Conservation (phyloP, 1,140 invertebrate genomes). For the Pseudomyrmex flavicornis region DNA sequence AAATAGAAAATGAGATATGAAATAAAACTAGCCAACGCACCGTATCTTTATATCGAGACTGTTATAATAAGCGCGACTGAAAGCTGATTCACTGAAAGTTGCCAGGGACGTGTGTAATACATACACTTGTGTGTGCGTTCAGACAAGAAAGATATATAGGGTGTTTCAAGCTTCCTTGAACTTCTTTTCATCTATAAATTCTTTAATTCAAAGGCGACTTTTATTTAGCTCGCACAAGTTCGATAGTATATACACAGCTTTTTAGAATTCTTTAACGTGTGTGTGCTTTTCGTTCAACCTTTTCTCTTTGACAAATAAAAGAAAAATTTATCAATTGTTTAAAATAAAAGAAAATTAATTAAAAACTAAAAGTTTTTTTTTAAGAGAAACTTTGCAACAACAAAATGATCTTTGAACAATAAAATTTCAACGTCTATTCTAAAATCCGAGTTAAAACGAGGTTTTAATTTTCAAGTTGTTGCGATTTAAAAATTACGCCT, state of each 20-base stretch:
- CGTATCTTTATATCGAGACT: constrained; percentile 25
- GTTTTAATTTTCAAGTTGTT: too few relatives aligned
- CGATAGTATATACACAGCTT: not conserved
- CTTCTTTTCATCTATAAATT: constrained; percentile 19
- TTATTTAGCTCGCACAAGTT: not conserved
- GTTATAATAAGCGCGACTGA: constrained; percentile 45
- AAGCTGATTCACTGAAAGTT: constrained; percentile 47
- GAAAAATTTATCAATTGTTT: too few relatives aligned
- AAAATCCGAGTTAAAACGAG: too few relatives aligned
- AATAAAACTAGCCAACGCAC: not conserved
- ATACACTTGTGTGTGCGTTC: not conserved
- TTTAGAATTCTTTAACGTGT: not conserved
- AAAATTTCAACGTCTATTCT: too few relatives aligned
- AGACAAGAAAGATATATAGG: not conserved
- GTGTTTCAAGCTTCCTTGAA: constrained; percentile 2
- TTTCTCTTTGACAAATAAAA: too few relatives aligned
- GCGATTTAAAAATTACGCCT: not conserved
- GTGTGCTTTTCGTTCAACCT: not conserved
- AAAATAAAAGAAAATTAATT: too few relatives aligned
- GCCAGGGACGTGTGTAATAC: not conserved
- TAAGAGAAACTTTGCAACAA: too few relatives aligned
- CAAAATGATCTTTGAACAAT: too few relatives aligned
- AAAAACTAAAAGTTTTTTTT: too few relatives aligned
- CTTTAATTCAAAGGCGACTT: not conserved
- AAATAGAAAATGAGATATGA: not conserved